These are phyloP conservation scores for Acromyrmex echinatior DNA, from an alignment of 1,140 invertebrate genomes.

Conservation along the genomic window DNA sequence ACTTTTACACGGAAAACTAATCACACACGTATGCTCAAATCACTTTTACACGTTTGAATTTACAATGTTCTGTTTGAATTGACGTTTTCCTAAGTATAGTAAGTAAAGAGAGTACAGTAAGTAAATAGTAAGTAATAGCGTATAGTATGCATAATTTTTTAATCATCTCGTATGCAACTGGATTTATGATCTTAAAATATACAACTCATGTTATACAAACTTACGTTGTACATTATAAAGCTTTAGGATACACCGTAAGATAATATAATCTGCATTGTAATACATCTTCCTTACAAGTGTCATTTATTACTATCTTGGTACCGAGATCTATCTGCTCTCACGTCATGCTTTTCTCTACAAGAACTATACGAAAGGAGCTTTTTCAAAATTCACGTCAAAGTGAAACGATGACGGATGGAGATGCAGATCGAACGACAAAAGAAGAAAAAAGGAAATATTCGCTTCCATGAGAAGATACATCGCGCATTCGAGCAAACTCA, in stretches of 20 bases:
- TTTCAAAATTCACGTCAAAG: slow-evolving; percentile 50
- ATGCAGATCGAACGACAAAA: slow-evolving; percentile 50
- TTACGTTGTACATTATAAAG: slow-evolving; percentile 3
- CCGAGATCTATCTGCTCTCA: slow-evolving; percentile 20
- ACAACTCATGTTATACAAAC: background rate
- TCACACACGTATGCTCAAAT: no score
- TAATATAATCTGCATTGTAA: slow-evolving; percentile 51
- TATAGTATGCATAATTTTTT: slow-evolving; percentile 41
- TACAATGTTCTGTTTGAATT: background rate
- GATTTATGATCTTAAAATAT: slow-evolving; percentile 25
- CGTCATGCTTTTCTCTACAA: slow-evolving; percentile 34
- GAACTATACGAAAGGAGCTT: background rate
- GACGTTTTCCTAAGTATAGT: no score
- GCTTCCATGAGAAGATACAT: slow-evolving; percentile 33
- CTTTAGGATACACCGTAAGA: slow-evolving; percentile 4
- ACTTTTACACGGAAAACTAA: no score
- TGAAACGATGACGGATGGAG: slow-evolving; percentile 52
- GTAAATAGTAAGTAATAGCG: background rate
- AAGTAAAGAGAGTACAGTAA: background rate
- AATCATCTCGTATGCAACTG: slow-evolving; percentile 21
- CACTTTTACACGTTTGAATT: no score
- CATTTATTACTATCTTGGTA: slow-evolving; percentile 43
- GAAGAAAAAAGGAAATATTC: background rate
- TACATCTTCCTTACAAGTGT: slow-evolving; percentile 49
- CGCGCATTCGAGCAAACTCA: slow-evolving; percentile 41